A percentile compares a stretch with the other conserved stretches of the same genome.
phyloP scores from a whole-genome alignment of 2,113 vertebrate genomes.

The Trogon melanurus region DNA sequence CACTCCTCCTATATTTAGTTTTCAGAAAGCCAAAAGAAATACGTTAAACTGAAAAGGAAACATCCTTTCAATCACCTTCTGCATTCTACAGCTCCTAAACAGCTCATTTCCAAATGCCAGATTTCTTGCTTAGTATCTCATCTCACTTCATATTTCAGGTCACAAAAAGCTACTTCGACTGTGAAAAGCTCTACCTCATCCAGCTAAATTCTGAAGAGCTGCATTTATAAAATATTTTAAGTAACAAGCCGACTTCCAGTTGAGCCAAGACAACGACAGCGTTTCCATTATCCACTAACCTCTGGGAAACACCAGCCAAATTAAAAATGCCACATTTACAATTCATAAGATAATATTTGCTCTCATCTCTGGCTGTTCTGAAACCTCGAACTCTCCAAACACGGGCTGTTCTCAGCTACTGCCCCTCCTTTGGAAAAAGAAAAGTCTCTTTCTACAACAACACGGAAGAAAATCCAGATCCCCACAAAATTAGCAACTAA shows the following conservation, averaged over 20 bases:
- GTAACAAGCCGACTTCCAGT: not conserved
- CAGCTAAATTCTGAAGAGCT: not conserved
- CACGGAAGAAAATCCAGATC: not conserved
- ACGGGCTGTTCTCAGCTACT: not conserved
- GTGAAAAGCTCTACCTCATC: conserved; percentile 11
- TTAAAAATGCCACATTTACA: conserved; percentile 33
- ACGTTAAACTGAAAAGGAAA: not conserved
- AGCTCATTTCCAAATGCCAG: not conserved
- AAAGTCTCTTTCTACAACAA: conserved; percentile 12
- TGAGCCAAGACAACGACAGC: not conserved
- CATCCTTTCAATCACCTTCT: not conserved
- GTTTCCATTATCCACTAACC: not conserved
- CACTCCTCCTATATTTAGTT: not conserved
- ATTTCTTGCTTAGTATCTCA: not conserved
- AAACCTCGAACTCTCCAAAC: conserved; percentile 12
- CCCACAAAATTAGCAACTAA: not conserved
- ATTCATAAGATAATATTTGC: conserved; percentile 43
- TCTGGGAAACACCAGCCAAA: conserved; percentile 10
- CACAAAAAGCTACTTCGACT: conserved; percentile 18
- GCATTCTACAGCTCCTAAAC: not conserved
- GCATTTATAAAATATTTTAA: not conserved
- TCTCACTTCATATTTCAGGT: conserved; percentile 34
- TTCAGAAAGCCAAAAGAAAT: not conserved
- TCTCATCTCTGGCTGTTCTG: conserved; percentile 14
- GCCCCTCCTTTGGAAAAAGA: not conserved